These are phyloP conservation scores for Cephonodes hylas DNA, from an alignment of 2,888 invertebrate genomes.

Conservation along the genomic window DNA sequence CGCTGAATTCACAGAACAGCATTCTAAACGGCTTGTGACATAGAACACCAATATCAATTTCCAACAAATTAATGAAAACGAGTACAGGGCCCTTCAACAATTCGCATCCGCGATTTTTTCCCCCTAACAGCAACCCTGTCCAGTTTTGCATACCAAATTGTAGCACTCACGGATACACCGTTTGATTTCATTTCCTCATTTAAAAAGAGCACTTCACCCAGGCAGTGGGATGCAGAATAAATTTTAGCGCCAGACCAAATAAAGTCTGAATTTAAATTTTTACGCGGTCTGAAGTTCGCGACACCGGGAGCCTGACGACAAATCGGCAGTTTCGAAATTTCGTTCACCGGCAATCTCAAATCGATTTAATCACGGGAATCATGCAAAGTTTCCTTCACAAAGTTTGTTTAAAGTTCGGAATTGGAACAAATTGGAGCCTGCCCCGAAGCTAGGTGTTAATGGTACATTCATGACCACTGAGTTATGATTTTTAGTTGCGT, in stretches of 20 bases:
- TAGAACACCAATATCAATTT: neutral
- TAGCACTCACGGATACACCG: constrained; percentile 8
- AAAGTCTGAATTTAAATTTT: constrained; percentile 61
- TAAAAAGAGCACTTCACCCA: constrained; percentile 16
- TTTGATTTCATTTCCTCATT: constrained; percentile 6
- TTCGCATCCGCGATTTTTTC: neutral
- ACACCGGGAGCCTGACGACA: constrained; percentile 67
- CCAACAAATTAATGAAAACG: neutral
- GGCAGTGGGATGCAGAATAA: constrained; percentile 34
- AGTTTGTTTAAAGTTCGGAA: constrained; percentile 73
- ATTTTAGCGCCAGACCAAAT: constrained; percentile 49
- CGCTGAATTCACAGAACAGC: neutral
- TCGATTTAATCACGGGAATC: constrained; percentile 79
- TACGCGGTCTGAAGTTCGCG: constrained; percentile 59
- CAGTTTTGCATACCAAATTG: constrained; percentile 9
- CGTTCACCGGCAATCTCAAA: constrained; percentile 72
- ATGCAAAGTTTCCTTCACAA: constrained; percentile 70
- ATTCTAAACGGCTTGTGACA: neutral
- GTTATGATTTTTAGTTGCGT: constrained; percentile 45
- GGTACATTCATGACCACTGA: constrained; percentile 65
- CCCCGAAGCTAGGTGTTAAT: constrained; percentile 73
- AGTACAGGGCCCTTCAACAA: neutral
- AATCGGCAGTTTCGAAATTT: constrained; percentile 71
- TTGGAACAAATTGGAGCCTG: constrained; percentile 77
- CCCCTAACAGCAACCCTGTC: neutral